Evolutionary conservation across 2,113 vertebrate species (phyloP).

Genomic region (Podilymbus podiceps): DNA sequence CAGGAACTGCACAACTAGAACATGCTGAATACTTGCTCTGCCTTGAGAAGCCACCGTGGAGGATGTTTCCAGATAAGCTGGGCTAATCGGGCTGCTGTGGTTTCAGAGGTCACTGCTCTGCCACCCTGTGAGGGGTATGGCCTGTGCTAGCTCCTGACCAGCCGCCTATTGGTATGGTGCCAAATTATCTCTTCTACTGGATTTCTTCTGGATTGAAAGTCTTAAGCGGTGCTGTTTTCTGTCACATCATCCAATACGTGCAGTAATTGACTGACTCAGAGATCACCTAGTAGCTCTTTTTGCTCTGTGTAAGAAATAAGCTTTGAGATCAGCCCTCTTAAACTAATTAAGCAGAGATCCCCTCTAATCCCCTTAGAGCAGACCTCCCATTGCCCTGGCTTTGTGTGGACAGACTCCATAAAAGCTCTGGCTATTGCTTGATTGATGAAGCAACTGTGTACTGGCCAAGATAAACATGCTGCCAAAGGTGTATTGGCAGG

Average conservation of each 20-base stretch:
- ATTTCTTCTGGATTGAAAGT: neutral
- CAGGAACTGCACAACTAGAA: neutral
- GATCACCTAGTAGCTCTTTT: neutral
- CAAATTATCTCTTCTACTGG: neutral
- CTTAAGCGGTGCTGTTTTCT: neutral
- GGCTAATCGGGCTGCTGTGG: neutral
- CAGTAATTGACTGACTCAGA: neutral
- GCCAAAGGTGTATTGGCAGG: rapidly evolving
- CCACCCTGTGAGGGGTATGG: no score
- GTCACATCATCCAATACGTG: rapidly evolving
- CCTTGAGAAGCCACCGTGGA: neutral
- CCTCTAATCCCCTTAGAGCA: slow-evolving; percentile 1
- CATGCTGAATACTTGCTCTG: neutral
- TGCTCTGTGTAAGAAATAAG: neutral
- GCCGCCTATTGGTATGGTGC: neutral
- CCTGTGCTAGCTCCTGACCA: no score
- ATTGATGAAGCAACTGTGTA: neutral
- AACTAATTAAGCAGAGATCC: slow-evolving; percentile 28
- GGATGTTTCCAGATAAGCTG: neutral
- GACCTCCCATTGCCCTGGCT: neutral
- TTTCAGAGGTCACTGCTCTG: neutral
- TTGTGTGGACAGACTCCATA: neutral
- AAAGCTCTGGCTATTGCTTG: neutral
- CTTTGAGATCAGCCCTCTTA: slow-evolving; percentile 3
- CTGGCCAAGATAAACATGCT: neutral